These are phyloP conservation scores for Syndactyla subalaris DNA, from an alignment of 2,797 vertebrate species.

Conservation along the genomic window DNA sequence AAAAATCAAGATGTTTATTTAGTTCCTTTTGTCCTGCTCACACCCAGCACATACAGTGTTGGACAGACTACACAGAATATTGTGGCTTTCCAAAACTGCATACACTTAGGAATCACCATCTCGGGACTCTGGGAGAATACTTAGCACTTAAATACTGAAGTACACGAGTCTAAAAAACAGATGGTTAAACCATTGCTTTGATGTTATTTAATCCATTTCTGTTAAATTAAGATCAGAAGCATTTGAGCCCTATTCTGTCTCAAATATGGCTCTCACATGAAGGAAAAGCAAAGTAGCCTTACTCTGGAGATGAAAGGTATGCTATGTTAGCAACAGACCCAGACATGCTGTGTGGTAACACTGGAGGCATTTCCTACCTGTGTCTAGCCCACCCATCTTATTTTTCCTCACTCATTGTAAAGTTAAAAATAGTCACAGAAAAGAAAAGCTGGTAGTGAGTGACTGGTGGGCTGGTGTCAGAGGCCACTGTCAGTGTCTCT, in stretches of 20 bases:
- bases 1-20: background rate
- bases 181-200: background rate
- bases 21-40: background rate
- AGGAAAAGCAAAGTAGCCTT: background rate
- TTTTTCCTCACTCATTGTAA: background rate
- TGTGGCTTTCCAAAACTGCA: background rate
- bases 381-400: background rate
- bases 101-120: background rate
- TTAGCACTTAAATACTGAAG: background rate
- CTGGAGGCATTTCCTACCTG: background rate
- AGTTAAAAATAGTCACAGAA: background rate
- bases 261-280: background rate
- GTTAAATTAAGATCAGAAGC: background rate
- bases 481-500: background rate
- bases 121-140: background rate
- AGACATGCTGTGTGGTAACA: fast-evolving
- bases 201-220: background rate
- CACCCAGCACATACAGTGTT: background rate
- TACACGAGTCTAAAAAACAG: background rate
- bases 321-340: background rate
- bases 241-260: background rate
- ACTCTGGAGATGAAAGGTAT: background rate
- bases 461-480: background rate
- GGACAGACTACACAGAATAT: background rate
- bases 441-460: background rate